A percentile compares a stretch with the other conserved stretches of the same genome.
These are phyloP conservation scores for Hetaerina titia DNA, from an alignment of 2,888 invertebrate species.

Conservation along the genomic window DNA sequence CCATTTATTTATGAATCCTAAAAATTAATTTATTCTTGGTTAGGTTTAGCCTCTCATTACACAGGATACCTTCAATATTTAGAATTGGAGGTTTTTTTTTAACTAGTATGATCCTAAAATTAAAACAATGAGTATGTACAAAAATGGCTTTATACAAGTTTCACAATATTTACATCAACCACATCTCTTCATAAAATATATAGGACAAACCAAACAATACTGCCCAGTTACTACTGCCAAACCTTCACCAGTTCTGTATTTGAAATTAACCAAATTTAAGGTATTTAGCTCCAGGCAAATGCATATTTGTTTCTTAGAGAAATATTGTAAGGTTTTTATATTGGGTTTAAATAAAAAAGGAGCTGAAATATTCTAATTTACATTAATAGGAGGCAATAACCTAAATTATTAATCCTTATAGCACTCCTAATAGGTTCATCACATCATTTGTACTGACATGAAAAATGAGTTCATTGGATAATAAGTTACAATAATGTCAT, in stretches of 20 bases:
- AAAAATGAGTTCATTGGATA: constrained; percentile 32
- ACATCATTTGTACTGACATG: constrained; percentile 56
- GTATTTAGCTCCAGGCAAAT: constrained; percentile 18
- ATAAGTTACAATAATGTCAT: constrained; percentile 36
- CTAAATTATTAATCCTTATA: constrained; percentile 30
- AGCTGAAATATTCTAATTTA: constrained; percentile 46
- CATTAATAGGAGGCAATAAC: neutral
- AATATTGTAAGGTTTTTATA: constrained; percentile 23
- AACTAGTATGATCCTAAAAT: constrained; percentile 59
- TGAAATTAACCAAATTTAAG: constrained; percentile 41
- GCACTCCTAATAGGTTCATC: constrained; percentile 66
- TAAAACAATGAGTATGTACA: constrained; percentile 64
- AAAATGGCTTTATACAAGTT: constrained; percentile 66
- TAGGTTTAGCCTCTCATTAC: constrained; percentile 63
- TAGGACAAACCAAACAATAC: constrained; percentile 67
- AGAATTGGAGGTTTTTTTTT: constrained; percentile 49
- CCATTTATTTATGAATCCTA: constrained; percentile 35
- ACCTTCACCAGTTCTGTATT: constrained; percentile 61
- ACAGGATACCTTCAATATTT: constrained; percentile 57
- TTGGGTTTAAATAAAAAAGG: constrained; percentile 29
- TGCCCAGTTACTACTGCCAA: constrained; percentile 67
- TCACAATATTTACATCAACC: constrained; percentile 67
- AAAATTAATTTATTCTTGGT: constrained; percentile 57
- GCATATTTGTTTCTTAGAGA: constrained; percentile 38
- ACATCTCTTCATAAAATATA: constrained; percentile 65